Percentiles rank a stretch among this genome's conserved stretches.
phyloP scores from a whole-genome alignment of 2,888 invertebrate species.

The Mesorhabditis sp. region DNA sequence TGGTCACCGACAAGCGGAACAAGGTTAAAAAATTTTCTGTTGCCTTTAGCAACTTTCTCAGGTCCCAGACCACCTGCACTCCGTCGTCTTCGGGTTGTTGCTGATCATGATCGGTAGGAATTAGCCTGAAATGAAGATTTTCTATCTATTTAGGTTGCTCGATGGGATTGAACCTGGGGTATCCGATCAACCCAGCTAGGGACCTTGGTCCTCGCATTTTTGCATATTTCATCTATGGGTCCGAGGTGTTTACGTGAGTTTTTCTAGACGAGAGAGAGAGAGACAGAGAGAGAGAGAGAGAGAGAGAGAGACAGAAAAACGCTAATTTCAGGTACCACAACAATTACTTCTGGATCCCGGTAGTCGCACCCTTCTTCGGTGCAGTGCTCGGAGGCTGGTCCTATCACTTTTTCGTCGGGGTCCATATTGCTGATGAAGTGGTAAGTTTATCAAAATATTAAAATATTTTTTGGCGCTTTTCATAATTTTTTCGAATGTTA shows the following conservation, averaged over 20 bases:
- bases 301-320: background rate
- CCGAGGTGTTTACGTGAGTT: slow-evolving; percentile 33
- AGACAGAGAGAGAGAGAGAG: background rate
- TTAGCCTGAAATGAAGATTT: background rate
- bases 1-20: slow-evolving; percentile 47
- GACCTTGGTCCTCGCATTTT: slow-evolving; percentile 54
- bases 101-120: slow-evolving; percentile 45
- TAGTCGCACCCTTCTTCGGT: slow-evolving; percentile 38
- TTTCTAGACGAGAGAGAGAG: background rate
- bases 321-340: slow-evolving; percentile 24
- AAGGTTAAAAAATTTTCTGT: slow-evolving; percentile 10
- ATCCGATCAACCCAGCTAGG: slow-evolving; percentile 53
- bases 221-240: slow-evolving; percentile 46
- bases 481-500: no score
- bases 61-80: slow-evolving; percentile 44
- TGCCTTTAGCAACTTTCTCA: background rate
- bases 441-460: background rate
- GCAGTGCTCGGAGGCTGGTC: slow-evolving; percentile 35
- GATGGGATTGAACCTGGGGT: slow-evolving; percentile 48
- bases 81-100: slow-evolving; percentile 49
- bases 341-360: slow-evolving; percentile 45
- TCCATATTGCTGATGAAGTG: slow-evolving; percentile 34
- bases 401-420: slow-evolving; percentile 39
- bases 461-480: no score
- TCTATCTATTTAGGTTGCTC: slow-evolving; percentile 20